A percentile compares a stretch with the other conserved stretches of the same genome.
phyloP scores from a whole-genome alignment of 2,888 invertebrate genomes.

The Cyclophora punctaria region DNA sequence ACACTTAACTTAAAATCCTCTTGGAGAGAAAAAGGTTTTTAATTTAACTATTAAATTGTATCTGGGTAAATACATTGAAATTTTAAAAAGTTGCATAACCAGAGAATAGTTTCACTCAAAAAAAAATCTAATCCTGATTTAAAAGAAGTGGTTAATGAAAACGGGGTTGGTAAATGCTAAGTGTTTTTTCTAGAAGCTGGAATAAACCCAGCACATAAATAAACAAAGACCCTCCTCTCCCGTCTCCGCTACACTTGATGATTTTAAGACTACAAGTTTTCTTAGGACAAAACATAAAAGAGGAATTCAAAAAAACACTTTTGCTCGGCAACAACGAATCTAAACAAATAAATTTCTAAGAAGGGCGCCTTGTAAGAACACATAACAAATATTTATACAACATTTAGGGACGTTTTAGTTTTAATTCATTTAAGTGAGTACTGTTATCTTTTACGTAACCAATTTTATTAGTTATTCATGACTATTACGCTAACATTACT shows the following conservation, averaged over 20 bases:
- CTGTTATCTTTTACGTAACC: neutral
- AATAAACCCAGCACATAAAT: constrained; percentile 35
- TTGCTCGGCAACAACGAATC: constrained; percentile 1
- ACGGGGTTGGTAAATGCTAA: constrained; percentile 14
- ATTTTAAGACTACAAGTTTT: constrained; percentile 32
- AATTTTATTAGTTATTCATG: neutral
- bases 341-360: too few species aligned
- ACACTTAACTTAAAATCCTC: too few species aligned
- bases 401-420: too few species aligned
- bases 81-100: too few species aligned
- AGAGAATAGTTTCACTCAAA: too few species aligned
- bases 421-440: neutral
- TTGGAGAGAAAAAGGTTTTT: too few species aligned
- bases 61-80: too few species aligned
- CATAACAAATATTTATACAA: too few species aligned
- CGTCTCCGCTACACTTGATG: constrained; percentile 27
- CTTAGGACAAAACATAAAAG: constrained; percentile 26
- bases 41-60: too few species aligned
- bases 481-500: neutral
- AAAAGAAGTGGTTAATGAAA: constrained; percentile 2
- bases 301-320: constrained; percentile 16
- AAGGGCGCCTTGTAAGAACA: too few species aligned
- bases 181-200: constrained; percentile 29
- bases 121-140: too few species aligned
- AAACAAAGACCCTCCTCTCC: constrained; percentile 30